Percentiles rank a stretch among this genome's conserved stretches.
These are phyloP conservation scores for Caenorhabditis inopinata DNA, from an alignment of 1,140 invertebrate genomes.

Conservation along the genomic window DNA sequence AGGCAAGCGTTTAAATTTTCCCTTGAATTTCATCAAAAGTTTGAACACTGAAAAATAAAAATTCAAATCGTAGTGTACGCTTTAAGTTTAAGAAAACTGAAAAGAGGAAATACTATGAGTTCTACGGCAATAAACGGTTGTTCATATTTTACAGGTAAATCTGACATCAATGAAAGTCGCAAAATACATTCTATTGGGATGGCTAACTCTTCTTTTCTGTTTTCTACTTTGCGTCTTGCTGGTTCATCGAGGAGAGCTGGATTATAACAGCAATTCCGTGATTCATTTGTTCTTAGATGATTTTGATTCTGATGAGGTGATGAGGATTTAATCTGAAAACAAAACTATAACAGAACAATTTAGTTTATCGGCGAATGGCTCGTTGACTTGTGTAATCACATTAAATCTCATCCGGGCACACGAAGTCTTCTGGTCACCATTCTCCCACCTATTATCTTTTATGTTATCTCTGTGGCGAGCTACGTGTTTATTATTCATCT, in stretches of 20 bases:
- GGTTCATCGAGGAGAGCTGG: not conserved
- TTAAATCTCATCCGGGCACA: conserved; percentile 1
- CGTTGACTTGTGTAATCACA: not conserved
- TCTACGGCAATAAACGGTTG: too few species aligned
- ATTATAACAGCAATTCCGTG: conserved; percentile 15
- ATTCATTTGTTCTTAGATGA: conserved; percentile 18
- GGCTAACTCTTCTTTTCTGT: not conserved
- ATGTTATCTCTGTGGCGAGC: conserved; percentile 1
- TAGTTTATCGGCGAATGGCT: conserved; percentile 2
- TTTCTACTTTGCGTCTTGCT: not conserved
- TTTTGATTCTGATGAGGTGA: conserved; percentile 15
- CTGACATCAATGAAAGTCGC: conserved; percentile 16
- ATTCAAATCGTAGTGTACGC: too few species aligned
- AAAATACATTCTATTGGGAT: not conserved
- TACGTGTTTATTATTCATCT: conserved; percentile 10
- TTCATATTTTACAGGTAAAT: conserved; percentile 16
- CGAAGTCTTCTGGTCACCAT: not conserved
- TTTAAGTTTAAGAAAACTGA: too few species aligned
- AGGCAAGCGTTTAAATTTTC: too few species aligned
- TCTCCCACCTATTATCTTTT: not conserved
- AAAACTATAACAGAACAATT: not conserved
- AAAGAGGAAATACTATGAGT: too few species aligned
- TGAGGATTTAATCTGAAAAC: not conserved
- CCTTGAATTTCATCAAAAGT: too few species aligned
- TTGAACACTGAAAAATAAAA: too few species aligned